A percentile compares a stretch with the other conserved stretches of the same genome.
These are phyloP conservation scores for Nannoperca obscura DNA, from an alignment of 2,797 vertebrate genomes.

Conservation along the genomic window DNA sequence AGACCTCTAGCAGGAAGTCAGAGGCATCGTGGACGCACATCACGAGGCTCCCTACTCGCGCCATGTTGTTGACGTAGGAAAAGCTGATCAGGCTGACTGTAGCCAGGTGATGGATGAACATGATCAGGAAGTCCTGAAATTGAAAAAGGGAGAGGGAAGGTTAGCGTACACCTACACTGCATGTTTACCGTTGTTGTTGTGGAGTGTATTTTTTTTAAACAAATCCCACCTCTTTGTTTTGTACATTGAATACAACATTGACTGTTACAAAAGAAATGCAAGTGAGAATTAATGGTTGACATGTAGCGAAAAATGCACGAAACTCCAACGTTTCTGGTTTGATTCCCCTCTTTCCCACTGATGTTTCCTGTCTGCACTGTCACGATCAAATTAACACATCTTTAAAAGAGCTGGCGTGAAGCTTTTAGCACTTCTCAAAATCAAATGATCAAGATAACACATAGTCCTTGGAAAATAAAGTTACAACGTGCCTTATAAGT, in stretches of 20 bases:
- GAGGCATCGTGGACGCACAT: slow-evolving; percentile 91
- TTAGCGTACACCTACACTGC: neutral
- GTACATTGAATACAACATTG: neutral
- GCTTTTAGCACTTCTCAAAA: neutral
- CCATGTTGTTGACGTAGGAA: slow-evolving; percentile 95
- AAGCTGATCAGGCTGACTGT: slow-evolving; percentile 90
- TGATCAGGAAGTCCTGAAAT: slow-evolving; percentile 92
- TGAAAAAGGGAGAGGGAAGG: neutral
- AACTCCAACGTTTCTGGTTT: rapidly evolving
- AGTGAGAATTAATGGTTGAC: neutral
- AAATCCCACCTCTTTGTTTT: neutral
- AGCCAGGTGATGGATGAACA: slow-evolving; percentile 94
- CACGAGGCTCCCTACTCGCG: slow-evolving; percentile 91
- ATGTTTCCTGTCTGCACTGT: neutral
- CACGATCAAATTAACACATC: neutral
- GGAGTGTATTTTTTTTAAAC: neutral
- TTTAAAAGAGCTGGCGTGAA: no score
- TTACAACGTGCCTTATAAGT: neutral
- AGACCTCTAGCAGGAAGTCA: slow-evolving; percentile 92
- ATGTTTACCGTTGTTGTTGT: neutral
- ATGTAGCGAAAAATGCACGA: neutral
- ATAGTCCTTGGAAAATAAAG: neutral
- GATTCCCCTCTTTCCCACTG: neutral
- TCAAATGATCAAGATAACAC: neutral
- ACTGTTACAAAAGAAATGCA: neutral